Evolutionary conservation across 2,113 vertebrate species (phyloP).

Genomic region (Hydrolagus affinis): DNA sequence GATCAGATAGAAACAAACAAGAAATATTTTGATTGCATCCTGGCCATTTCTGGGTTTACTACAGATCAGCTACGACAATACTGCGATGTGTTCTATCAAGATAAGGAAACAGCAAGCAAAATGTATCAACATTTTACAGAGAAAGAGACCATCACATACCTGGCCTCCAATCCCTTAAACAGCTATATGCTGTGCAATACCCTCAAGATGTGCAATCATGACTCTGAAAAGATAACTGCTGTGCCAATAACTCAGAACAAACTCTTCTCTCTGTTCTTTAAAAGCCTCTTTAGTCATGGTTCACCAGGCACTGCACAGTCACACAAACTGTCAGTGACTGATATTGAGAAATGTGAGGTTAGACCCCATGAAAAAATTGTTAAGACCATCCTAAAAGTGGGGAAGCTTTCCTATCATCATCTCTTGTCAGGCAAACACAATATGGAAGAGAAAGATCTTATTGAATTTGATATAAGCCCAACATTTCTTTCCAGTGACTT

Average conservation of each 20-base stretch:
- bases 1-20: not conserved
- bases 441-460: not conserved
- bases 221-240: no score
- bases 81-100: conserved; percentile 8
- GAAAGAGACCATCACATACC: conserved; percentile 5
- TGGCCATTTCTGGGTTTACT: conserved; percentile 1
- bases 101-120: not conserved
- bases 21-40: conserved; percentile 5
- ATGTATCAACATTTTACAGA: not conserved
- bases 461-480: not conserved
- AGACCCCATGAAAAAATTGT: not conserved
- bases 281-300: not conserved
- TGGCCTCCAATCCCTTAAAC: conserved; percentile 25
- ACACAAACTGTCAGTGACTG: not conserved
- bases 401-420: conserved; percentile 12
- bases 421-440: conserved; percentile 22
- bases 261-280: not conserved
- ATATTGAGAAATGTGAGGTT: not conserved
- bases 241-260: not conserved
- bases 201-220: not conserved
- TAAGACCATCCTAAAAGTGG: conserved; percentile 18
- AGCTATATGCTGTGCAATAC: conserved; percentile 24
- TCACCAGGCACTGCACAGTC: not conserved
- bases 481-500: not conserved
- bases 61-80: not conserved